A percentile compares a stretch with the other conserved stretches of the same genome.
These are phyloP conservation scores for Vicugna pacos DNA, from an alignment of 2,113 vertebrate species.

Conservation along the genomic window DNA sequence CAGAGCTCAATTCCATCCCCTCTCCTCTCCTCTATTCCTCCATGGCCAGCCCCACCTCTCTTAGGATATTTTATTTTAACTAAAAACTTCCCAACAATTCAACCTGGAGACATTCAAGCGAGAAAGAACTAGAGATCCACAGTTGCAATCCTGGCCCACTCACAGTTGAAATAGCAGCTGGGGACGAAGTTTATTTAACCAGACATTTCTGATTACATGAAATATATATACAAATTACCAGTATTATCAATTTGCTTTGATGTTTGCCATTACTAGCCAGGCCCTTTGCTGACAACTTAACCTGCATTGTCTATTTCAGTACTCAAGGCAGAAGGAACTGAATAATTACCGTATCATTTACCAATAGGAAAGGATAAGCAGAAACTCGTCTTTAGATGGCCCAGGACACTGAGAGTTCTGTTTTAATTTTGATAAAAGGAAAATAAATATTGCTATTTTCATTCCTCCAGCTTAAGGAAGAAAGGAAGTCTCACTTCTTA, in stretches of 20 bases:
- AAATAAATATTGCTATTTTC: neutral
- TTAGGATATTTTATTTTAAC: neutral
- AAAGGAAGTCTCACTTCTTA: neutral
- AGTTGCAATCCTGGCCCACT: neutral
- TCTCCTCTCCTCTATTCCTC: neutral
- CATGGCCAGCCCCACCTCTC: neutral
- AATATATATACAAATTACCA: neutral
- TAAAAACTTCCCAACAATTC: neutral
- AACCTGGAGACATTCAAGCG: neutral
- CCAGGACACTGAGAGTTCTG: neutral
- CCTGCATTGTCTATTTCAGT: neutral
- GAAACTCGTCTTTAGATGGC: neutral
- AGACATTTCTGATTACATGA: constrained; percentile 12
- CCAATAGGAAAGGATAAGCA: neutral
- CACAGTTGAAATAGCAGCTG: neutral
- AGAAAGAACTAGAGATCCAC: neutral
- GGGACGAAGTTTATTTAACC: neutral
- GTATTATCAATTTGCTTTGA: neutral
- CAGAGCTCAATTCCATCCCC: neutral
- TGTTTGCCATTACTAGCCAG: neutral
- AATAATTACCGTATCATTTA: neutral
- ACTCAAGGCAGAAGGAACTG: neutral
- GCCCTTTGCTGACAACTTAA: neutral
- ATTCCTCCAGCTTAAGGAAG: neutral
- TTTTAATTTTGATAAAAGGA: neutral